Evolutionary conservation across 2,888 invertebrate genomes (phyloP), one percentile per base, ranked within the genome.

Genomic region (Sarcophaga subvicina): DNA sequence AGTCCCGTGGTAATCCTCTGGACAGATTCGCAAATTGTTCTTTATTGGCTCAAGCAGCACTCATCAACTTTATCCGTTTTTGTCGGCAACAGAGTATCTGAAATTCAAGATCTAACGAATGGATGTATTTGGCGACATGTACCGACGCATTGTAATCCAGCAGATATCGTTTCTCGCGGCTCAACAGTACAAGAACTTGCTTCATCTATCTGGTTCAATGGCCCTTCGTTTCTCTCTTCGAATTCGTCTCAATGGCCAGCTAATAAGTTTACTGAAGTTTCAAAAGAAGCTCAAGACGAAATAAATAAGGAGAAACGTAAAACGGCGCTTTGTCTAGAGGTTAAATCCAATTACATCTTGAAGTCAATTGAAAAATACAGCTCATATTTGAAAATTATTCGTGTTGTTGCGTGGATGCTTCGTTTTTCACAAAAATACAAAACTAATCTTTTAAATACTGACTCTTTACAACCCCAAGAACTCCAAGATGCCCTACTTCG

Each of bases 21-120:
- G 86, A 86, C 88, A 20, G 86, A 89, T 64, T 88, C 89, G 10
- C 82, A 80, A 54, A 87, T 89, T 14, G 88, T 88, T 1, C 54
- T 89, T 12, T 80, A 80, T 11, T 88, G 88, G 89, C 80, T 89
- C 8, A 72, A 54, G 37, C 27, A 76, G 66, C 88, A 88, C 20
- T 88, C 89, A 6, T 76, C 83, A 1, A 85, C 86, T 11, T 62
- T 87, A 2, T 87, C 85, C 3, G 84, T 79, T n/a, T 87, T 88
- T 69, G 87, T 88, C 11, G 86, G 83, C 17, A 89, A 89, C 49
- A 77, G 87, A 4, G 72, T 88, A 2, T 80, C 81, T 4, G 83
- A 85, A 64, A 88, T 88, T 60, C 85, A 85, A 22, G 80, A 87
- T 12, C 22, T 71, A 11, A 82, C 88, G 4, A 22, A 49, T 11